A percentile compares a stretch with the other conserved stretches of the same genome.
Conservation (phyloP, 2,113 vertebrate genomes). For the Petroica traversi region DNA sequence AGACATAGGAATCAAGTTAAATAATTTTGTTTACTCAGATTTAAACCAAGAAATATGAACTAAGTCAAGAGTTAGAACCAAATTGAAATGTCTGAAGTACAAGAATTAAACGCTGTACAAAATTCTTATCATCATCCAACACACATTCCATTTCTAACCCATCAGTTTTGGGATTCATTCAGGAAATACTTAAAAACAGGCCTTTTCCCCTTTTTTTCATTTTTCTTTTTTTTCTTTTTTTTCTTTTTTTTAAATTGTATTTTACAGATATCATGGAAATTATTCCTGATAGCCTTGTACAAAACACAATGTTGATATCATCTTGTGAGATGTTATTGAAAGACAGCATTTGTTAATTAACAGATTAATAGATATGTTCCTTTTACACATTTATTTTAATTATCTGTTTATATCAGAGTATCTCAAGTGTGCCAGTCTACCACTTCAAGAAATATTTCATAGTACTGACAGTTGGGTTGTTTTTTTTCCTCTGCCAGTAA, state of each 20-base stretch:
- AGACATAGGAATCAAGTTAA: background rate
- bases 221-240: background rate
- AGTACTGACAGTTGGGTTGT: background rate
- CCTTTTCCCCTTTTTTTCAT: background rate
- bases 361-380: background rate
- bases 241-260: background rate
- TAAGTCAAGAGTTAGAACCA: conserved; percentile 15
- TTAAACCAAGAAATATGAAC: conserved; percentile 37
- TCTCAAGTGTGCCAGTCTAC: background rate
- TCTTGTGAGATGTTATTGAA: background rate
- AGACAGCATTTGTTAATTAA: background rate
- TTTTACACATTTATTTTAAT: background rate
- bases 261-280: background rate
- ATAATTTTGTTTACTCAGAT: conserved; percentile 57
- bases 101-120: conserved; percentile 38
- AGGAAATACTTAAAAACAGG: conserved; percentile 57
- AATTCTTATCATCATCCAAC: conserved; percentile 45
- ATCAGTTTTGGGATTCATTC: conserved; percentile 58
- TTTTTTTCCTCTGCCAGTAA: background rate
- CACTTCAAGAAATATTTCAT: background rate
- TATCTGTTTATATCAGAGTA: background rate
- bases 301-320: background rate
- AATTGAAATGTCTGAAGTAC: conserved; percentile 28
- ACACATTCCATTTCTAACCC: conserved; percentile 59
- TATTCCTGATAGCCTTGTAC: background rate